phyloP scores from a whole-genome alignment of 2,113 vertebrate species.

The Strix uralensis region DNA sequence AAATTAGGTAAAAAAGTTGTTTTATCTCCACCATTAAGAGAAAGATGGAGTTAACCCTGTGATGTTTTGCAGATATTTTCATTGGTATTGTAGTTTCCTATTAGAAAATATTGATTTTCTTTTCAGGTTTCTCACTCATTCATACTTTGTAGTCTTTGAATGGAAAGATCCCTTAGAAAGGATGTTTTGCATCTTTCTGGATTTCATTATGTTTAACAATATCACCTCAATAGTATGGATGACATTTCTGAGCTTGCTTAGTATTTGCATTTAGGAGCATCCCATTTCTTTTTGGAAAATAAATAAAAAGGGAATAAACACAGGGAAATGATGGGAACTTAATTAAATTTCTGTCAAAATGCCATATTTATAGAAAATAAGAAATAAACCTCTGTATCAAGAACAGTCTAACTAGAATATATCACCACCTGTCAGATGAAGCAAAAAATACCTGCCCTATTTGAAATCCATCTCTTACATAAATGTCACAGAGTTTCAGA shows the following conservation, averaged over 20 bases:
- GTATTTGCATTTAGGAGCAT: neutral
- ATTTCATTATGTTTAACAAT: neutral
- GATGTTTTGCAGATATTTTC: neutral
- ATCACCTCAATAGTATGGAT: neutral
- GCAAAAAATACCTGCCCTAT: neutral
- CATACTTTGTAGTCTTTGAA: neutral
- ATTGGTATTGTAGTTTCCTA: neutral
- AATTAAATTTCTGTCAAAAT: neutral
- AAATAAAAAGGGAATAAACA: neutral
- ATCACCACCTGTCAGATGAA: neutral
- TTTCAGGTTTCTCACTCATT: neutral
- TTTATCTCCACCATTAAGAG: neutral
- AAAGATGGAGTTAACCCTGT: neutral
- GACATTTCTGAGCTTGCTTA: neutral
- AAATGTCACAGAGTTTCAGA: neutral
- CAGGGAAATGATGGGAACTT: neutral
- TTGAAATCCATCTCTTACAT: neutral
- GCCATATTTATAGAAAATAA: neutral
- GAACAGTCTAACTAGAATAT: neutral
- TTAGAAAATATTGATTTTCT: neutral
- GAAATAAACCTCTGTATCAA: neutral
- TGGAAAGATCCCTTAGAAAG: neutral
- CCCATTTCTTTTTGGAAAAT: neutral
- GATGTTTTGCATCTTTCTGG: neutral
- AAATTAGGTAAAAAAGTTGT: neutral